Evolutionary conservation across 2,113 vertebrate genomes (phyloP).

Genomic region (Gavia stellata): DNA sequence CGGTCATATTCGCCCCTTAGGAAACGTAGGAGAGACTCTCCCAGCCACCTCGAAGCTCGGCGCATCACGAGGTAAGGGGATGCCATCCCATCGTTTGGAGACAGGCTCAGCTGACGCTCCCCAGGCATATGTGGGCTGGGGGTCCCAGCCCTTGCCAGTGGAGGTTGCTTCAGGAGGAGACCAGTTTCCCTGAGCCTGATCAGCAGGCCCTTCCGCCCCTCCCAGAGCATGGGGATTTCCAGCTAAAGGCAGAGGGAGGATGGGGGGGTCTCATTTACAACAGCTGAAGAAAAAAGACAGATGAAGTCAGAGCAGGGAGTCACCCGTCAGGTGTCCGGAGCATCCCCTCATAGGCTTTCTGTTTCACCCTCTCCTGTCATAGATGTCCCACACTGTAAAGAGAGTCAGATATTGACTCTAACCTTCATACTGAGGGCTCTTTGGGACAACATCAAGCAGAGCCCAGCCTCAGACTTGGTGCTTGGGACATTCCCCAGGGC

Average conservation of each 20-base stretch:
- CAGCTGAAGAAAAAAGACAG: background rate
- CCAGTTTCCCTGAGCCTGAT: background rate
- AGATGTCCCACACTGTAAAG: background rate
- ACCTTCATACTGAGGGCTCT: background rate
- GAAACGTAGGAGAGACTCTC: constrained; percentile 94
- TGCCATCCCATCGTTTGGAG: fast-evolving
- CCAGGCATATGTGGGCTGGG: background rate
- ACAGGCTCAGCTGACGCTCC: background rate
- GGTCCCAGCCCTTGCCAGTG: background rate
- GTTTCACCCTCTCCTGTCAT: background rate
- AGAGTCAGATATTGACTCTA: background rate
- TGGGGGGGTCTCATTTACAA: background rate
- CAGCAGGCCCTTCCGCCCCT: background rate
- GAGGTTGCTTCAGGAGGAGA: background rate
- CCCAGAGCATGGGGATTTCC: background rate
- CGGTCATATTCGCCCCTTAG: constrained; percentile 89
- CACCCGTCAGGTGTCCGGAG: background rate
- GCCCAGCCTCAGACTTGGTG: background rate
- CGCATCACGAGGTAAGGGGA: constrained; percentile 88
- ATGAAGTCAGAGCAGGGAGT: background rate
- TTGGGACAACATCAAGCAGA: background rate
- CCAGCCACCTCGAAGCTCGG: constrained; percentile 94
- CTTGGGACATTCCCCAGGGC: background rate
- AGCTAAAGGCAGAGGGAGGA: background rate
- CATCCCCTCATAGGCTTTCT: background rate